Evolutionary conservation across 2,888 invertebrate species (phyloP), one percentile per base, ranked within the genome.

Genomic region (Macrosiphum euphorbiae): DNA sequence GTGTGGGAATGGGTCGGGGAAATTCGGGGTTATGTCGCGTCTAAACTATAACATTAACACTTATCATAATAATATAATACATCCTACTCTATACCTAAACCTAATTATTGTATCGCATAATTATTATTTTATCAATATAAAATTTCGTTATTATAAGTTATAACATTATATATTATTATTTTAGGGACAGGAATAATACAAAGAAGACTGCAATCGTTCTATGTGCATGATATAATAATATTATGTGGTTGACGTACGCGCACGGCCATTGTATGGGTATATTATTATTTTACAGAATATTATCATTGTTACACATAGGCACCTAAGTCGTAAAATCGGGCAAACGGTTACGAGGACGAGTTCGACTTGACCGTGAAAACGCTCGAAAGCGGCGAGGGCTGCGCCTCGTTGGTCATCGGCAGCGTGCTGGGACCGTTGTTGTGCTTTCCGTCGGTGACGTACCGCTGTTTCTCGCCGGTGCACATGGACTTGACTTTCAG

Each of bases 401-500:
- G 84, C 28, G 47, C 90, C 1, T 94, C 90, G 61, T 67, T 86
- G 47, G 86, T 16, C 20, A 61, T 50, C 20, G 90, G 90, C 61
- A 86, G 28, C 41, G 94, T 90, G 50, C 61, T 85, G 13, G 44
- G 85, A 10, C n/a, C 24, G 85, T 24, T 35, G n/a, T n/a, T 41
- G 47, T 50, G 94, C 26, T 52, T 52, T 35, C 50, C 61, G 61
- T 94, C 94, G 61, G 94, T 67, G 20, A n/a, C 92, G 90, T 94
- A 94, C 35, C 94, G 52, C n/a, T 67, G 85, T 52, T 90, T 94
- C 28, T 94, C 90, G n/a, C 94, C 41, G 28, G 50, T 5, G 41
- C 94, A 90, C 85, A 86, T 50, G n/a, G 85, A 55, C 44, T 90
- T 94, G 41, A 90, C 58, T 52, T 94, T 94, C 41, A 90, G 35